Conservation (phyloP, 1,140 invertebrate species). For the Mesaphorura yosii region DNA sequence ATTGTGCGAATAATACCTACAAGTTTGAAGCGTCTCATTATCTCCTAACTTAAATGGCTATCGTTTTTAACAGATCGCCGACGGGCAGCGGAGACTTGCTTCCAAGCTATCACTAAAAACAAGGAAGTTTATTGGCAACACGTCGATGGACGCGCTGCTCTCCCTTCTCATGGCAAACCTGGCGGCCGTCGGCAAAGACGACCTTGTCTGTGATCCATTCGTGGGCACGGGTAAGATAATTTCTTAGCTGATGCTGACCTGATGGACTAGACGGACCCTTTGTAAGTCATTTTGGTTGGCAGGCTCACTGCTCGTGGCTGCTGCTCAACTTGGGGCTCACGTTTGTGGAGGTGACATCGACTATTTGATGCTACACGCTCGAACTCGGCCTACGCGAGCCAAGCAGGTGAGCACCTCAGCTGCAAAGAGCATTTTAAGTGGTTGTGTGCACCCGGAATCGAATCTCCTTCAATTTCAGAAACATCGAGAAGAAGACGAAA, state of each 20-base stretch:
- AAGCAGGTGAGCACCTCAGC: slow-evolving; percentile 15
- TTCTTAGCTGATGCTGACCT: no score
- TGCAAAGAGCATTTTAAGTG: no score
- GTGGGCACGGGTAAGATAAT: slow-evolving; percentile 84
- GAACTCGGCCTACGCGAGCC: slow-evolving; percentile 58
- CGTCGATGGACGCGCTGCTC: slow-evolving; percentile 89
- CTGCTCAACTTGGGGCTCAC: slow-evolving; percentile 79
- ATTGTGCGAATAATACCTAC: neutral
- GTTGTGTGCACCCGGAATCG: no score
- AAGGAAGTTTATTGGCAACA: slow-evolving; percentile 91
- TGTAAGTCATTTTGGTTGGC: no score
- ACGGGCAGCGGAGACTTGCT: slow-evolving; percentile 69
- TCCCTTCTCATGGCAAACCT: slow-evolving; percentile 90
- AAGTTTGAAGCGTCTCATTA: slow-evolving; percentile 12
- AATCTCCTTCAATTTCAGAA: slow-evolving; percentile 40
- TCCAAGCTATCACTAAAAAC: slow-evolving; percentile 55
- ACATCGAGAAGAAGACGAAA: slow-evolving; percentile 67
- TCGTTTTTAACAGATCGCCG: slow-evolving; percentile 47
- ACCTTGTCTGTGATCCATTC: slow-evolving; percentile 84
- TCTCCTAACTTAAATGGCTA: slow-evolving; percentile 13
- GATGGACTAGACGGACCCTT: no score
- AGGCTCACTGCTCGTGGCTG: slow-evolving; percentile 58
- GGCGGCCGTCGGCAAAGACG: slow-evolving; percentile 56
- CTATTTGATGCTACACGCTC: slow-evolving; percentile 79
- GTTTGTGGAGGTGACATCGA: slow-evolving; percentile 89